These are phyloP conservation scores for Diarsia mendica DNA, from an alignment of 2,888 invertebrate species.

Conservation along the genomic window DNA sequence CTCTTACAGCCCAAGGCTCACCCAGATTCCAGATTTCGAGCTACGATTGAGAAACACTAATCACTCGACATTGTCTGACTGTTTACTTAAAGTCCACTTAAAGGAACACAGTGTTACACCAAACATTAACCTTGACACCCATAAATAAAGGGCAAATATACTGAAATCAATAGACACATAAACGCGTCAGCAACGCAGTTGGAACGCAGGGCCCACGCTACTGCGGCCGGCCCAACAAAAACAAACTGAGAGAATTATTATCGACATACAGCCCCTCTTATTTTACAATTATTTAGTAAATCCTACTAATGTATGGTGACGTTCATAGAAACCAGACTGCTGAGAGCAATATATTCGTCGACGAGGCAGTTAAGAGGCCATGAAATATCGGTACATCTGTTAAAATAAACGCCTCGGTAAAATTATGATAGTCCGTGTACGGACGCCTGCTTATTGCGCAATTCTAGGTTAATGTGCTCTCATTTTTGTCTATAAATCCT, in stretches of 20 bases:
- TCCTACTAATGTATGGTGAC: slow-evolving; percentile 83
- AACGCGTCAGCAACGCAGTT: slow-evolving; percentile 71
- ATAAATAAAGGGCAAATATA: slow-evolving; percentile 72
- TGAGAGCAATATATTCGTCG: slow-evolving; percentile 77
- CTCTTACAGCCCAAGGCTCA: not conserved
- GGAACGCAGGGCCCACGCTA: slow-evolving; percentile 63
- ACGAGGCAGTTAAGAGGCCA: slow-evolving; percentile 69
- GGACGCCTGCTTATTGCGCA: slow-evolving; percentile 51
- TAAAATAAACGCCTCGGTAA: slow-evolving; percentile 76
- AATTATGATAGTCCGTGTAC: slow-evolving; percentile 71
- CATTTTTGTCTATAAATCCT: slow-evolving; percentile 41
- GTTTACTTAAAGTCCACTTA: slow-evolving; percentile 52
- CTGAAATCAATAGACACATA: slow-evolving; percentile 69
- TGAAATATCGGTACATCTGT: slow-evolving; percentile 77
- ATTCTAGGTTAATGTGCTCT: slow-evolving; percentile 59
- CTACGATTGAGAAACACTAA: slow-evolving; percentile 51
- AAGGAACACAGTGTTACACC: slow-evolving; percentile 56
- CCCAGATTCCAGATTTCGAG: not conserved
- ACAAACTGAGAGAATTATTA: slow-evolving; percentile 83
- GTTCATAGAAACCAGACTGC: slow-evolving; percentile 82
- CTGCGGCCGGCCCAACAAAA: slow-evolving; percentile 64
- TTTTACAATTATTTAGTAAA: slow-evolving; percentile 82
- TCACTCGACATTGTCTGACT: slow-evolving; percentile 51
- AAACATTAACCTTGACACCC: slow-evolving; percentile 80
- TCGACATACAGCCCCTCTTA: slow-evolving; percentile 70